Evolutionary conservation across 2,113 vertebrate species (phyloP).

Genomic region (Fregetta grallaria): DNA sequence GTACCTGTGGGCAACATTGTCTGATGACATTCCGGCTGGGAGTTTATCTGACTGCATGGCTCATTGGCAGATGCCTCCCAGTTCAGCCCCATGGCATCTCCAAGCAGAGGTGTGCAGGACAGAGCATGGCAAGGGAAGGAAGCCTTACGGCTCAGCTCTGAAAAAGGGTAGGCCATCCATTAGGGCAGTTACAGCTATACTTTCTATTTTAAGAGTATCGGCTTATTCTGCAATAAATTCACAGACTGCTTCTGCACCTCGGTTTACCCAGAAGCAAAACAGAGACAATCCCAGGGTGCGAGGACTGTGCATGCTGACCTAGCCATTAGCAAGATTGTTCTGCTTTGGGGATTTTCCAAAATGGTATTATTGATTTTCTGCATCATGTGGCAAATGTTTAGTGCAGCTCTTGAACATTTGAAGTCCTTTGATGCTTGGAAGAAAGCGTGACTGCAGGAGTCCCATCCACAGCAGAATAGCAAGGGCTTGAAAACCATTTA

Average conservation of each 20-base stretch:
- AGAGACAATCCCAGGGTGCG: background rate
- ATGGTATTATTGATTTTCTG: background rate
- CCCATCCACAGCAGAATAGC: background rate
- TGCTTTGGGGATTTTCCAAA: background rate
- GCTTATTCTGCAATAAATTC: background rate
- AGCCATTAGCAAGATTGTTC: background rate
- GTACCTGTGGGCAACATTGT: background rate
- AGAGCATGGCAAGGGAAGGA: background rate
- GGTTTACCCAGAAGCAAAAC: background rate
- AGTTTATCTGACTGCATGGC: background rate
- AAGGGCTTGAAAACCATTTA: background rate
- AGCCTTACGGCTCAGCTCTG: background rate
- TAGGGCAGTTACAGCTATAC: background rate
- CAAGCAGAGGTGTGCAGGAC: background rate
- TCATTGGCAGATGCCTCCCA: background rate
- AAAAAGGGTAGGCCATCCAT: background rate
- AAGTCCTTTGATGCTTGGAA: slow-evolving; percentile 15
- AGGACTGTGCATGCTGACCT: background rate
- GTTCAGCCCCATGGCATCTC: background rate
- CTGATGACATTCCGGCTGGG: background rate
- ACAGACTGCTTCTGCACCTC: background rate
- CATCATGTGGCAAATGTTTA: background rate
- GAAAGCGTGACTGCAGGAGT: slow-evolving; percentile 28
- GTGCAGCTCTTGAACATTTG: background rate
- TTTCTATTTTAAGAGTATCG: background rate